Evolutionary conservation across 2,113 vertebrate genomes (phyloP), one percentile per base, ranked within the genome.

Genomic region (Trematomus loennbergii): DNA sequence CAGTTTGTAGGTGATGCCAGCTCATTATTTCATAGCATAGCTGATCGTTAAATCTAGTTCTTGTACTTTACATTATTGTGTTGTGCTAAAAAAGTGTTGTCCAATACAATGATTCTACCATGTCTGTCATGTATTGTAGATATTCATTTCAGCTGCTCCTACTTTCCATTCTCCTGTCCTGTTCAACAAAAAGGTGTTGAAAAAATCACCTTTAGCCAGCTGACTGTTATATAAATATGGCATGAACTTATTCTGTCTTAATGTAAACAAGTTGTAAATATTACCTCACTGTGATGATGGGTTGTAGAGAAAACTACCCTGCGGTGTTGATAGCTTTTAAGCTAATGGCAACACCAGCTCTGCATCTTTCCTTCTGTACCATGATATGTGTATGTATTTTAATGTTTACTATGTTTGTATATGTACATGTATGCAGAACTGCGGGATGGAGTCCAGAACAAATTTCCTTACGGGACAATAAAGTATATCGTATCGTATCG

Each of bases 241-340:
- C 49, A 54, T n/a, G 12, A 1, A 29, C 20, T 12, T 46, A 45
- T 43, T 40, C 9, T 40, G 5, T 17, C 36, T 36, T 3, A 1
- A 10, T 53, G 55, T 49, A 63, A 78, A 33, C 22, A 18, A 18
- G 40, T 40, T 22, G 59, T 71, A 54, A 46, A 36, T 71, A 70
- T 55, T 57, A 40, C 13, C 59, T 43, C 7, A 12, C 67, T 43
- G 67, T 58, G 76, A 64, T 72, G 60, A 79, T 64, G 15, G 59
- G 12, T 53, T 79, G 49, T 78, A 48, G 62, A 62, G 17, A 45
- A 36, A 63, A 54, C 25, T 55, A 40, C 18, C 25, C 18, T 46
- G 29, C 29, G 25, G 43, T 63, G 59, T 57, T 78, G 57, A 69
- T 61, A 45, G 17, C 65, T 33, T 33, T 16, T 17, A 18, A n/a